These are phyloP conservation scores for Gonocerus acuteangulatus DNA, from an alignment of 2,888 invertebrate species.

Conservation along the genomic window DNA sequence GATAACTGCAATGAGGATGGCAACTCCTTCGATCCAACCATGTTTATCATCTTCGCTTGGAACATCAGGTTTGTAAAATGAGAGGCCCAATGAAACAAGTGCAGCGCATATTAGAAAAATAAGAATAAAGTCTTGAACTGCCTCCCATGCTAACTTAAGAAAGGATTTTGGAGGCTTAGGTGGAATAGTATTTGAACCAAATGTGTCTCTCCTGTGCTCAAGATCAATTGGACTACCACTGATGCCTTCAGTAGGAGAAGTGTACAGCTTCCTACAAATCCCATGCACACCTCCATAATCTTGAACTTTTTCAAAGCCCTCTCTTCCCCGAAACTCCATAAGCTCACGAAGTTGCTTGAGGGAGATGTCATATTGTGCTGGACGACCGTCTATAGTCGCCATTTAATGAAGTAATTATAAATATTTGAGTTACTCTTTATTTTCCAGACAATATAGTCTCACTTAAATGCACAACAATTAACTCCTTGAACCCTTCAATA, in stretches of 20 bases:
- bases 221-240: constrained; percentile 84
- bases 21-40: constrained; percentile 99
- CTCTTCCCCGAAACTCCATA: constrained; percentile 94
- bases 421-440: too few relatives aligned
- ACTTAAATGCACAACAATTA: too few relatives aligned
- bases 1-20: constrained; percentile 97
- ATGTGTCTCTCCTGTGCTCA: constrained; percentile 88
- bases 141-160: constrained; percentile 97
- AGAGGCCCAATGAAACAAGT: constrained; percentile 93
- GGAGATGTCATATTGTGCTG: constrained; percentile 92
- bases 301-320: constrained; percentile 84
- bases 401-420: too few relatives aligned
- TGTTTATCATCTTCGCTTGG: constrained; percentile 78
- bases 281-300: constrained; percentile 89
- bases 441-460: too few relatives aligned
- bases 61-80: constrained; percentile 70
- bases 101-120: constrained; percentile 98
- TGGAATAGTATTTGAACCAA: constrained; percentile 97
- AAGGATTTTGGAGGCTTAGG: constrained; percentile 99
- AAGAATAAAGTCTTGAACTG: constrained; percentile 96
- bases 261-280: constrained; percentile 93
- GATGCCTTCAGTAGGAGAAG: constrained; percentile 72
- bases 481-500: too few relatives aligned
- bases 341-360: constrained; percentile 95
- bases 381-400: constrained; percentile 92